phyloP scores from a whole-genome alignment of 2,113 vertebrate species.

The Anoura caudifer region DNA sequence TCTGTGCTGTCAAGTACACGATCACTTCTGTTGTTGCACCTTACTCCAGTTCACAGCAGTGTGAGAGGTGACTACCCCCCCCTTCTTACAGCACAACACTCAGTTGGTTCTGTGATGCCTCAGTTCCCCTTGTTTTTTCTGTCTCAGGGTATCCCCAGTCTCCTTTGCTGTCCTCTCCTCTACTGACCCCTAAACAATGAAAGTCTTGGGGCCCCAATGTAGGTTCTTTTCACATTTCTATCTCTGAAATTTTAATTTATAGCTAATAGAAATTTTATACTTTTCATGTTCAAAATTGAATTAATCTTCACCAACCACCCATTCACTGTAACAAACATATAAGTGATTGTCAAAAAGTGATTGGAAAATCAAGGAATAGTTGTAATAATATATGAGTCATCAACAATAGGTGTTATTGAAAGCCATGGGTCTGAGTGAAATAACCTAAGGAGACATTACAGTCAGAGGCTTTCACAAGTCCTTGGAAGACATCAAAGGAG shows the following conservation, averaged over 20 bases:
- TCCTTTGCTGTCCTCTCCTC: background rate
- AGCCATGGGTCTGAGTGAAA: background rate
- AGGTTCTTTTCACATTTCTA: background rate
- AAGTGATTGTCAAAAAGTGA: background rate
- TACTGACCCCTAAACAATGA: background rate
- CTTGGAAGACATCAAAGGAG: background rate
- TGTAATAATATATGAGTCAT: background rate
- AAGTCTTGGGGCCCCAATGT: background rate
- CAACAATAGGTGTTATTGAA: background rate
- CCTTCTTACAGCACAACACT: background rate
- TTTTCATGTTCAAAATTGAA: background rate
- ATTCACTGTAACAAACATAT: background rate
- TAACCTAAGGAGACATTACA: background rate
- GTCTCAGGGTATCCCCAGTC: background rate
- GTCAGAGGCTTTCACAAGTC: background rate
- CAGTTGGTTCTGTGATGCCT: background rate
- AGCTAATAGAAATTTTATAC: background rate
- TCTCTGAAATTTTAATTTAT: background rate
- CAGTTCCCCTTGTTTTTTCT: background rate
- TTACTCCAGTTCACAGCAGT: background rate
- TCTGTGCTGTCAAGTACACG: background rate
- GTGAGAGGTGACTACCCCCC: background rate
- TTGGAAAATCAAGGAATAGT: background rate
- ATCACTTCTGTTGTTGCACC: background rate
- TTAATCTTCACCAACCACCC: background rate